Evolutionary conservation across 2,797 vertebrate species (phyloP), one percentile per base, ranked within the genome.

Genomic region (Dicrostonyx torquatus): DNA sequence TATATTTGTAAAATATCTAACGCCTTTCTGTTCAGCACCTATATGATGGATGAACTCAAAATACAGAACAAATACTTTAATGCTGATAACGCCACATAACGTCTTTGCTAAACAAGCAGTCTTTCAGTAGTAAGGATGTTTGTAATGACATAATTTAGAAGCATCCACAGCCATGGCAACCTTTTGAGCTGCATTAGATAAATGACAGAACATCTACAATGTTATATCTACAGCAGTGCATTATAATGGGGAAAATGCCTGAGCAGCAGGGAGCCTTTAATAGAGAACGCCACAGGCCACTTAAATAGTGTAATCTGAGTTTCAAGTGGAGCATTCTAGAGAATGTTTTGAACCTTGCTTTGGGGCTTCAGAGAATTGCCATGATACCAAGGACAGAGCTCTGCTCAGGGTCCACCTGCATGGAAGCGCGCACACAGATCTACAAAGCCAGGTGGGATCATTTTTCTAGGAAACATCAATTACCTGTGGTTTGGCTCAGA

Each of bases 391-490:
- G 97, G 93, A 97, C 95, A 97, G 97, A 98, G 94, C 95, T 98
- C 93, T 97, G 96, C 97, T 97, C 97, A 96, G 97, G 89, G 97
- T 96, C 97, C 97, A 97, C 97, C 97, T 97, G 97, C 97, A 98
- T 94, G 77, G 97, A 98, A 87, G 92, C 0, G 13, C 95, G 98
- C 97, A 88, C 93, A 96, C 97, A 98, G 97, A 97, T 97, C 95
- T 92, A 97, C 97, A 98, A 98, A 98, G 97, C 97, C 98, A 98
- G 98, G 98, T 98, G 97, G 98, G 97, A 98, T 98, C 98, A 97
- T 98, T 98, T 97, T 98, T 98, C 98, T 98, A 98, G 97, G 97
- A 98, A 98, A 98, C 97, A 97, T 98, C 93, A 97, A 98, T 98
- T 98, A 97, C 96, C 97, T 97, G 95, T 98, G 94, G 96, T 98